Evolutionary conservation across 2,888 invertebrate genomes (phyloP).

Genomic region (Nipponacmea schrenckii): DNA sequence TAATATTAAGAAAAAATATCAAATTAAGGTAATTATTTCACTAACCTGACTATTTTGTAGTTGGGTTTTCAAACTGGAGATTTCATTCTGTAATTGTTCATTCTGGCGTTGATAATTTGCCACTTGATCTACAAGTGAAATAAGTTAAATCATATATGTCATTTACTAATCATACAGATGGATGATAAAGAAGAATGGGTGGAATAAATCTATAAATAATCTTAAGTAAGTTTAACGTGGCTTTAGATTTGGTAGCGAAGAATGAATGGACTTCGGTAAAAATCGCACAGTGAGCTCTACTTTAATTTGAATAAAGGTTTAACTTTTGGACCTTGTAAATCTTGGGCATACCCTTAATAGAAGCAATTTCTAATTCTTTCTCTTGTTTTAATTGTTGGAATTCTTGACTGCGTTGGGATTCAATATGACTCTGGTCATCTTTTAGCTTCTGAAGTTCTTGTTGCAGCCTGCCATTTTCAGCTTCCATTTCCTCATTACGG

Average conservation of each 20-base stretch:
- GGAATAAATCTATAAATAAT: too few species aligned
- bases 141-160: neutral
- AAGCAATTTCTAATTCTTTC: slow-evolving; percentile 48
- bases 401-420: slow-evolving; percentile 45
- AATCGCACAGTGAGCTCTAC: too few species aligned
- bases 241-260: too few species aligned
- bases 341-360: slow-evolving; percentile 42
- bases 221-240: too few species aligned
- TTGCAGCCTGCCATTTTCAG: slow-evolving; percentile 42
- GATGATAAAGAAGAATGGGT: too few species aligned
- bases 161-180: neutral
- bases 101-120: slow-evolving; percentile 51
- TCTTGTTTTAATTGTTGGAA: slow-evolving; percentile 54
- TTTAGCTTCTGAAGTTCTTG: slow-evolving; percentile 37
- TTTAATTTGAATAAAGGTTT: too few species aligned
- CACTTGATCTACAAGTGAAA: slow-evolving; percentile 41
- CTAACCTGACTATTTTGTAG: slow-evolving; percentile 46
- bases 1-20: too few species aligned
- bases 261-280: too few species aligned
- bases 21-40: too few species aligned
- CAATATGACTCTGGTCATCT: slow-evolving; percentile 45
- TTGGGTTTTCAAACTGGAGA: slow-evolving; percentile 37
- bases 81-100: slow-evolving; percentile 41
- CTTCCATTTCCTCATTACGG: slow-evolving; percentile 52
- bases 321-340: too few species aligned